Base-by-base conservation (phyloP, 2,888 invertebrate genomes). In the Disparrhopalites patrizii region DNA sequence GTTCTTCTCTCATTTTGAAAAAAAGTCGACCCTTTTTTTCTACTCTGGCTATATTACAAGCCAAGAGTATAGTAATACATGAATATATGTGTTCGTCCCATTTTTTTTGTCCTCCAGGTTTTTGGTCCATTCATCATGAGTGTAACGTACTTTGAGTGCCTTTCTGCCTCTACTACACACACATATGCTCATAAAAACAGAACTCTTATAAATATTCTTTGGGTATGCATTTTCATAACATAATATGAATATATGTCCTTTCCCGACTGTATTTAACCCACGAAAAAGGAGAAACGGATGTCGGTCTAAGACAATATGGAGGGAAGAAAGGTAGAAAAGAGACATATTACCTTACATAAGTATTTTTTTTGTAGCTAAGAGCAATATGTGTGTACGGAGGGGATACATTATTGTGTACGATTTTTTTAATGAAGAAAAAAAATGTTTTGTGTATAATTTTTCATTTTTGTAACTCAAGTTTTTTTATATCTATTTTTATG, bases 401-500 rank as follows among this genome's bases (percentile, higher is more conserved):
- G n/a, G n/a, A n/a, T n/a, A n/a, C n/a, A n/a, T 36, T 36, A 36
- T 36, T 43, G 20, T 43, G 43, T 43, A 5, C 7, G 20, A 43
- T 15, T 10, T 43, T 43, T 43, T 5, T 15, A 10, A 36, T 36
- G 50, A 15, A 23, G 33, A 61, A 51, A 61, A 58, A 61, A 51
- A 52, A 54, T 10, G 5, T 40, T 57, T 40, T 23, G 33, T 60
- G 58, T 65, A 65, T 65, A 65, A 65, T 65, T 65, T 65, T 65
- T 65, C 65, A 65, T 65, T 65, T 33, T 57, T 64, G 40, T 55
- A 58, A 51, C 52, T 58, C 52, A 57, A 43, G 40, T 63, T 51
- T 50, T 36, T 28, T 33, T 23, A 47, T 61, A 61, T 36, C 55
- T 62, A 62, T 65, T 65, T 63, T 65, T 65, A 65, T 65, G 65